These are phyloP conservation scores for Eilema caniola DNA, from an alignment of 2,888 invertebrate genomes.

Conservation along the genomic window DNA sequence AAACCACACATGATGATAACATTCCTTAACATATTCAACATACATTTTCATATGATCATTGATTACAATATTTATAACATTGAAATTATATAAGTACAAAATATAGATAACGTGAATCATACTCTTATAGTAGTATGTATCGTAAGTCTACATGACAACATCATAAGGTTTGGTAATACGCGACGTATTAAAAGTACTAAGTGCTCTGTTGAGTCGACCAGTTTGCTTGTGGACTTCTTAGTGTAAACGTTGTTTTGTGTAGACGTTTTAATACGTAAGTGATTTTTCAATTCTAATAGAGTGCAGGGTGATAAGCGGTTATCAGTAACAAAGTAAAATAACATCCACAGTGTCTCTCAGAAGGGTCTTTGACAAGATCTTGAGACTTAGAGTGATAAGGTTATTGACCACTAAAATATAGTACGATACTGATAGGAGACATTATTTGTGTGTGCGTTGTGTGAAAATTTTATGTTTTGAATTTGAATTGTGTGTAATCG, in stretches of 20 bases:
- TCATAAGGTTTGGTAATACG: slow-evolving; percentile 3
- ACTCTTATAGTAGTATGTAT: not conserved
- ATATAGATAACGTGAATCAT: not conserved
- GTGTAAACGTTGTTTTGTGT: not conserved
- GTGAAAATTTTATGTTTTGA: not conserved
- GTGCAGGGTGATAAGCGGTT: not conserved
- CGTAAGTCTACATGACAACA: not conserved
- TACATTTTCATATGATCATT: not conserved
- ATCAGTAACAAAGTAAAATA: not conserved
- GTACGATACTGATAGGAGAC: not conserved
- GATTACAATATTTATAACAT: not conserved
- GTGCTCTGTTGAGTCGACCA: not conserved
- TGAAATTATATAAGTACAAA: not conserved
- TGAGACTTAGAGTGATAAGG: not conserved
- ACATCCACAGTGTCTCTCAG: not conserved
- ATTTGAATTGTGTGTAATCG: no score
- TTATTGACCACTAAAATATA: not conserved
- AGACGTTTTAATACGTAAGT: not conserved
- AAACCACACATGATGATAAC: not conserved
- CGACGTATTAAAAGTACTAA: not conserved
- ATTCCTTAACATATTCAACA: not conserved
- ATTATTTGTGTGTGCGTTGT: not conserved
- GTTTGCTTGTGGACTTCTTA: not conserved
- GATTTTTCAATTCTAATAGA: not conserved
- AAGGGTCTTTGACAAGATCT: not conserved